These are phyloP conservation scores for Hylaea fasciaria DNA, from an alignment of 2,888 invertebrate genomes.

Conservation along the genomic window DNA sequence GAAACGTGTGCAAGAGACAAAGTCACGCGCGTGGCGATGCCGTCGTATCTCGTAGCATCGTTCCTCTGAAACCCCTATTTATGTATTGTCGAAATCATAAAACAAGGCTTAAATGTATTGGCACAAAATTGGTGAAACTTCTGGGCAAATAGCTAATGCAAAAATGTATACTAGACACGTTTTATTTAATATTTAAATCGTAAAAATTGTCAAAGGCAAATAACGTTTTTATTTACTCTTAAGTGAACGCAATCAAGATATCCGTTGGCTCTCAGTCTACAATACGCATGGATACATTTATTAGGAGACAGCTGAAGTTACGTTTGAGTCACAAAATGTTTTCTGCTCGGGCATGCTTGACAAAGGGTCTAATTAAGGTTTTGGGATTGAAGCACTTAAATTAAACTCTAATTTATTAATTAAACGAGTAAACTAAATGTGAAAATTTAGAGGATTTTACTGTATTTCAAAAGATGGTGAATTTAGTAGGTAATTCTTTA, in stretches of 20 bases:
- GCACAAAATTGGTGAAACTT: too few species aligned
- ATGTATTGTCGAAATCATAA: too few species aligned
- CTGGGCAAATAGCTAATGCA: too few species aligned
- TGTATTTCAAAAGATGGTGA: too few species aligned
- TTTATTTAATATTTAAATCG: too few species aligned
- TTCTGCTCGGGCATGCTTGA: conserved; percentile 20
- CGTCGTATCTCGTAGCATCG: too few species aligned
- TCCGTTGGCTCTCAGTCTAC: conserved; percentile 8
- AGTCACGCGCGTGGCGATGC: neutral
- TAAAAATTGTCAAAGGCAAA: too few species aligned
- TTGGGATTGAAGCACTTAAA: neutral
- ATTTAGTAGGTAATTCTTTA: too few species aligned
- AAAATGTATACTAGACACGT: too few species aligned
- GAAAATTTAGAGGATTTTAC: neutral
- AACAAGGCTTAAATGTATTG: too few species aligned
- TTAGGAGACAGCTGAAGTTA: conserved; percentile 29
- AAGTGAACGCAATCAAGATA: neutral
- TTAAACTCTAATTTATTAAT: conserved; percentile 3
- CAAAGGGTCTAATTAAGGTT: conserved; percentile 22
- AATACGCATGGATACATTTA: conserved; percentile 21
- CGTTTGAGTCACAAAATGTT: conserved; percentile 27
- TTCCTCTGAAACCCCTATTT: too few species aligned
- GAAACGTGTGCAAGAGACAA: too few species aligned
- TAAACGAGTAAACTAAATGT: conserved; percentile 26
- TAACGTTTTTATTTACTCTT: neutral